A percentile compares a stretch with the other conserved stretches of the same genome.
Evolutionary conservation across 37 sponge, comb jelly and placozoan species (phyloP).

Genomic region (Aphrocallistes beatrix): DNA sequence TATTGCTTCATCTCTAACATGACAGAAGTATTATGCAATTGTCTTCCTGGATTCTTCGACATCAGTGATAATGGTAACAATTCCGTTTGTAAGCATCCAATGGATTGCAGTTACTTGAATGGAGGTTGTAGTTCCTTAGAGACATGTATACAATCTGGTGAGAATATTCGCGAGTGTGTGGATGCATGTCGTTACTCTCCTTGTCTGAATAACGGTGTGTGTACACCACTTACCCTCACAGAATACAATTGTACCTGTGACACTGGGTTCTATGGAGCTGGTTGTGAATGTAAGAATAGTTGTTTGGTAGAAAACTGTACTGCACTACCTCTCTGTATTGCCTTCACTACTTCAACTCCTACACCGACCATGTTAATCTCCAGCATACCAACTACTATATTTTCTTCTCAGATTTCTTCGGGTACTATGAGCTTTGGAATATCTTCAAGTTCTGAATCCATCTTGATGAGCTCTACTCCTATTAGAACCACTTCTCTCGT

Average conservation of each 20-base stretch:
- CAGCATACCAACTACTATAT: too few species aligned
- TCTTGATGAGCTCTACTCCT: too few species aligned
- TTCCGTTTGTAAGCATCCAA: background rate
- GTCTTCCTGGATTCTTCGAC: background rate
- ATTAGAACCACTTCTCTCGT: too few species aligned
- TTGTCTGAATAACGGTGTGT: background rate
- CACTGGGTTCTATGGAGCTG: background rate
- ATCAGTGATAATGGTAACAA: background rate
- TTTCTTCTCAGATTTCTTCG: too few species aligned
- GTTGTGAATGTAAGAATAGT: background rate
- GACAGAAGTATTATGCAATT: background rate
- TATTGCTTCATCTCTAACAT: background rate
- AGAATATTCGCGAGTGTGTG: background rate
- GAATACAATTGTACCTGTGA: background rate
- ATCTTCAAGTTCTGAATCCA: too few species aligned
- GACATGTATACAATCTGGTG: background rate
- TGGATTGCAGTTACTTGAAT: conserved; percentile 3
- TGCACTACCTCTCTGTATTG: too few species aligned
- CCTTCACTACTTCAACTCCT: too few species aligned
- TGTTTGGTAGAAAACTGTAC: background rate
- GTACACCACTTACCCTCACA: background rate
- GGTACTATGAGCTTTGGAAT: too few species aligned
- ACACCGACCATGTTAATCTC: too few species aligned
- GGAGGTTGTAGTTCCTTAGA: background rate
- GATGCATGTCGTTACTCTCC: background rate